A percentile compares a stretch with the other conserved stretches of the same genome.
These are phyloP conservation scores for Rallus limicola DNA, from an alignment of 2,113 vertebrate species.

Conservation along the genomic window DNA sequence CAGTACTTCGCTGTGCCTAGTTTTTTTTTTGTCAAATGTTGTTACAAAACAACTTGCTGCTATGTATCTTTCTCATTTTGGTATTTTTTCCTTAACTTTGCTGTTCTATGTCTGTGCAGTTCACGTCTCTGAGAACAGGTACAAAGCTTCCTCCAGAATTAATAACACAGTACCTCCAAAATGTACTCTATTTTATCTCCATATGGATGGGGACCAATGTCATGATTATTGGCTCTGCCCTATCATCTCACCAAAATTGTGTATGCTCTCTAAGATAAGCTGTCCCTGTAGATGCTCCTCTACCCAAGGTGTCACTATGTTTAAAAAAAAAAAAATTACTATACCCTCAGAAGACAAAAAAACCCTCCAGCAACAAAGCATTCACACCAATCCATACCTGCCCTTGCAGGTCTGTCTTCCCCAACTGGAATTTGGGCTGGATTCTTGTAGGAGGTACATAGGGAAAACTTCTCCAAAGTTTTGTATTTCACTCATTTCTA, in stretches of 20 bases:
- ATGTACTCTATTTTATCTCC: background rate
- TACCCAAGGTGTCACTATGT: background rate
- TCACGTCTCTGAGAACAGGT: background rate
- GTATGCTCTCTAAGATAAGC: background rate
- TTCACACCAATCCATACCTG: background rate
- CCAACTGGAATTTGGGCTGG: background rate
- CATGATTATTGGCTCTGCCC: background rate
- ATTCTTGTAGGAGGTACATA: background rate
- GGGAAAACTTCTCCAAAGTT: background rate
- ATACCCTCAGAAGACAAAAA: background rate
- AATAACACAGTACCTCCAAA: background rate
- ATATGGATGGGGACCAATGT: background rate
- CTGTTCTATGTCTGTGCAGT: background rate
- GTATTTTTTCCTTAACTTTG: background rate
- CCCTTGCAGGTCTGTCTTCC: background rate
- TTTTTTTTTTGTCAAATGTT: conserved; percentile 17
- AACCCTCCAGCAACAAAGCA: background rate
- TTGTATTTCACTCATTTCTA: background rate
- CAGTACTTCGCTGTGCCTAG: background rate
- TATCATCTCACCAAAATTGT: background rate
- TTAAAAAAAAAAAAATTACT: background rate
- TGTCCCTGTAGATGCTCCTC: background rate
- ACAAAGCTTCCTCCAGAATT: background rate
- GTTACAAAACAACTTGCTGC: background rate
- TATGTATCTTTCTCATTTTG: background rate